These are phyloP conservation scores for Orthosia incerta DNA, from an alignment of 2,888 invertebrate genomes.

Conservation along the genomic window DNA sequence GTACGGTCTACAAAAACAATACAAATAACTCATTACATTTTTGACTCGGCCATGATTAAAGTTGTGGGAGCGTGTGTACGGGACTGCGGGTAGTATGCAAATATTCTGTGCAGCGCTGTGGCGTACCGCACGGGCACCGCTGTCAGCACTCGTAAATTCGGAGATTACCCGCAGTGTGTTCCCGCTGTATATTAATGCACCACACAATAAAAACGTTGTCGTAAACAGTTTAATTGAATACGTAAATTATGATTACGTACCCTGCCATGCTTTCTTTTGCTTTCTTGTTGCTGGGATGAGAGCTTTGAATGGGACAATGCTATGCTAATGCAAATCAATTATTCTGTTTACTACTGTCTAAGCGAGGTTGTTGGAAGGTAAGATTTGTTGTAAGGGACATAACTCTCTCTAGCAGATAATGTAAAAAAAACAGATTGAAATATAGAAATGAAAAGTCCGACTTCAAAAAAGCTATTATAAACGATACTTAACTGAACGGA, in stretches of 20 bases:
- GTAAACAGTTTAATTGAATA: conserved; percentile 63
- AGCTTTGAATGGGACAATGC: conserved; percentile 23
- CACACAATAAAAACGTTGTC: conserved; percentile 60
- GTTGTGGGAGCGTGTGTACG: conserved; percentile 50
- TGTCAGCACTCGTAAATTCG: conserved; percentile 67
- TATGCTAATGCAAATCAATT: conserved; percentile 41
- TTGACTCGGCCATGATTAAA: conserved; percentile 63
- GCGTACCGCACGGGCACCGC: conserved; percentile 39
- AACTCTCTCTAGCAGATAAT: conserved; percentile 9
- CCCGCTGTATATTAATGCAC: conserved; percentile 56
- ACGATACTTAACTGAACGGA: conserved; percentile 11
- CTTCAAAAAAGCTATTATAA: conserved; percentile 12
- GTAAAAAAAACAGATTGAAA: conserved; percentile 7
- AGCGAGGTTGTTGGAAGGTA: conserved; percentile 1
- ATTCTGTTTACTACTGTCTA: conserved; percentile 25
- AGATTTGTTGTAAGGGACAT: conserved; percentile 20
- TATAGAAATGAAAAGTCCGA: conserved; percentile 1
- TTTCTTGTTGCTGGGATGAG: conserved; percentile 16
- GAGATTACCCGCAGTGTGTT: conserved; percentile 64
- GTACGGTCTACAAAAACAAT: conserved; percentile 57
- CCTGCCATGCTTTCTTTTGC: conserved; percentile 15
- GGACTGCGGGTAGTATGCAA: conserved; percentile 62
- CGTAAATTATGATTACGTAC: conserved; percentile 45
- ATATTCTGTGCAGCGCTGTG: conserved; percentile 56
- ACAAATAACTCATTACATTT: conserved; percentile 60